phyloP scores from a whole-genome alignment of 2,888 invertebrate genomes.

The Drosophila niveifrons region DNA sequence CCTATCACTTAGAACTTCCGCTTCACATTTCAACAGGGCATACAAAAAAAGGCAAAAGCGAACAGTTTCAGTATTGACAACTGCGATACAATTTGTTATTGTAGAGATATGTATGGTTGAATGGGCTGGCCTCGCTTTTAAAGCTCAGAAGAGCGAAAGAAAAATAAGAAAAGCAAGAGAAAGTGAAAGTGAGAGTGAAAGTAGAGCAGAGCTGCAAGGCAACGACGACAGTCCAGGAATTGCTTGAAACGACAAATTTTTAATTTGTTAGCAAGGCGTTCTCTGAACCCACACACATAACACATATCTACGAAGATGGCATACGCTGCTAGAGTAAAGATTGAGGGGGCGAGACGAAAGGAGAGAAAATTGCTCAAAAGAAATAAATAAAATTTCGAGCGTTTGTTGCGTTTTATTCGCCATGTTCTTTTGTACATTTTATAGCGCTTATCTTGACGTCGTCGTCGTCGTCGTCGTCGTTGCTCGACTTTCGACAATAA shows the following conservation, averaged over 20 bases:
- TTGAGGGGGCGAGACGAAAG: neutral
- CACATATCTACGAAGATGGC: conserved; percentile 8
- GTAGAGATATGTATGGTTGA: conserved; percentile 26
- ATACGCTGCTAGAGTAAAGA: neutral
- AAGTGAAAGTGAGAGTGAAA: neutral
- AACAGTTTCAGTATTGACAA: conserved; percentile 21
- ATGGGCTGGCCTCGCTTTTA: conserved; percentile 31
- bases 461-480: neutral
- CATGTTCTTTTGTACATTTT: conserved; percentile 52
- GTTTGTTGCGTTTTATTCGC: conserved; percentile 51
- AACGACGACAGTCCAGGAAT: conserved; percentile 30
- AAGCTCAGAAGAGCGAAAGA: neutral
- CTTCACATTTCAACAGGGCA: conserved; percentile 2
- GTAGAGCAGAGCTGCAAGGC: conserved; percentile 12
- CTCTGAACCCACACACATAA: conserved; percentile 31
- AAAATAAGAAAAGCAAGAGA: neutral
- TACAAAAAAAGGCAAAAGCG: conserved; percentile 38
- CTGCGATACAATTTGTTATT: conserved; percentile 30
- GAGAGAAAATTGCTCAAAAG: conserved; percentile 42
- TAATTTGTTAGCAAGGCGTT: conserved; percentile 69
- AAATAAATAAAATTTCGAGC: conserved; percentile 68
- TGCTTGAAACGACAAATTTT: conserved; percentile 72
- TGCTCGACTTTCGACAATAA: conserved; percentile 50
- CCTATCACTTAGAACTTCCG: neutral
- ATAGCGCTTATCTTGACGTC: conserved; percentile 41